These are phyloP conservation scores for Limenitis camilla DNA, from an alignment of 2,888 invertebrate species.

Conservation along the genomic window DNA sequence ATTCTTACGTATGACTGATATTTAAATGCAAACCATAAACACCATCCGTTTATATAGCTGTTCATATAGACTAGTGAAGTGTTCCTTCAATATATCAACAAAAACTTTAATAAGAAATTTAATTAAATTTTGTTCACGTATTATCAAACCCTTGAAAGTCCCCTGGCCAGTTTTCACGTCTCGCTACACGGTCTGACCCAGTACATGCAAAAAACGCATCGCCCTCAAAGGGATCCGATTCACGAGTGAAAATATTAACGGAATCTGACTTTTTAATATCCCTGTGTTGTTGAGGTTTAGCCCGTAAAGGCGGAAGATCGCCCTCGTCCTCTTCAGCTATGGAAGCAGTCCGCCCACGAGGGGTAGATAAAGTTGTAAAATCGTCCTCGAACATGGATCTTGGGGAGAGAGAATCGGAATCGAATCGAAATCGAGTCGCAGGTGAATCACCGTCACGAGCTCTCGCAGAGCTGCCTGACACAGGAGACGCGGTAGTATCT, in stretches of 20 bases:
- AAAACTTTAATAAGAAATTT: too few species aligned
- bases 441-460: conserved; percentile 49
- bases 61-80: too few species aligned
- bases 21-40: too few species aligned
- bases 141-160: conserved; percentile 66
- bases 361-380: conserved; percentile 70
- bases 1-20: too few species aligned
- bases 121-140: conserved; percentile 7
- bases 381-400: conserved; percentile 73
- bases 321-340: conserved; percentile 67
- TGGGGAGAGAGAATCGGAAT: conserved; percentile 62
- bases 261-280: conserved; percentile 91
- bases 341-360: conserved; percentile 55
- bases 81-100: too few species aligned
- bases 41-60: too few species aligned
- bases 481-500: conserved; percentile 52
- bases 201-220: conserved; percentile 87
- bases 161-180: conserved; percentile 68
- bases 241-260: conserved; percentile 90
- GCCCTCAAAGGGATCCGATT: conserved; percentile 91
- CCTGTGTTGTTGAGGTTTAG: conserved; percentile 62
- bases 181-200: conserved; percentile 61
- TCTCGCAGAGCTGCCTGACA: conserved; percentile 48
- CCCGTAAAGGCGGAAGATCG: conserved; percentile 53
- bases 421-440: conserved; percentile 58